Evolutionary conservation across 2,797 vertebrate species (phyloP), one percentile per base, ranked within the genome.

Genomic region (Oophaga sylvatica): DNA sequence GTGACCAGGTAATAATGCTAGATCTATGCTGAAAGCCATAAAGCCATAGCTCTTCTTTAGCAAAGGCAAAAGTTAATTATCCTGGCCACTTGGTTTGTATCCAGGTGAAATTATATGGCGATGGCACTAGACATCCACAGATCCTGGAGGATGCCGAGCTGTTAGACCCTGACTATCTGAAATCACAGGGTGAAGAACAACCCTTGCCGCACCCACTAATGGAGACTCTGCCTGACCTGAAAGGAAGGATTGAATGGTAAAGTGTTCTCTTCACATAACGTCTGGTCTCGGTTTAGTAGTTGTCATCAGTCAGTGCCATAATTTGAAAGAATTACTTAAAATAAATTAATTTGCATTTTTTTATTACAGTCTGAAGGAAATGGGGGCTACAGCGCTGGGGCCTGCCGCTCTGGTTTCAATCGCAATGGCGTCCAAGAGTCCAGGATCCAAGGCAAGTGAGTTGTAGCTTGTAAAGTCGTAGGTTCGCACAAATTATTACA

Each of bases 51-150:
- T 7, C 11, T 53, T 11, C 48, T 53, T 53, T 53, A 9, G 5
- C 6, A 53, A 53, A 1, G 8, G 3, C 48, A 53, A 53, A 53
- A 53, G 7, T 53, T 53, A 9, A 53, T 53, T 53, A 53, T 11
- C 48, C 10, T 53, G 48, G 48, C 48, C 48, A 53, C 3, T 48
- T 84, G 59, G 17, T 62, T 56, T 29, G 13, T 65, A 62, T 45
- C 0, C 90, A 96, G 96, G 95, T 96, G 22, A 95, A 94, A 0
- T 91, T 96, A 68, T 96, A 96, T 19, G 96, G 96, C 0, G 95
- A 96, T 20, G 95, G 96, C 0, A 94, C 92, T 0, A 62, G 90
- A 0, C 71, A 90, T 26, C 95, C 96, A 2, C 87, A 94, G 26
- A 90, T 91, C 11, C 91, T 96, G 86, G 92, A 92, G 56, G 95